These are phyloP conservation scores for Cryptotis parvus DNA, from an alignment of 2,113 vertebrate species.

Conservation along the genomic window DNA sequence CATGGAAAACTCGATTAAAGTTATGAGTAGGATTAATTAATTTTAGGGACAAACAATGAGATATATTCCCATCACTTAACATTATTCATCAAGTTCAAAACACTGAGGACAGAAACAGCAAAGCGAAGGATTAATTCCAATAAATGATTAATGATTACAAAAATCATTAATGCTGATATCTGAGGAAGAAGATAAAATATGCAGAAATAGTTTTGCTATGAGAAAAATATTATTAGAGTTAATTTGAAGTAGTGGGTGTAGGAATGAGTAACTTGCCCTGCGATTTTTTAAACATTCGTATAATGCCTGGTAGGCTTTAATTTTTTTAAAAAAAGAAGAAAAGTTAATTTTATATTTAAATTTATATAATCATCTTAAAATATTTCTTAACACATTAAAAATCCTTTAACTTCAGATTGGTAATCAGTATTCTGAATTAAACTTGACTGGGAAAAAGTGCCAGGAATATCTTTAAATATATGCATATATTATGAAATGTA, in stretches of 20 bases:
- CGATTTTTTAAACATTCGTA: no score
- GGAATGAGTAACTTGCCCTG: no score
- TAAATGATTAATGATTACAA: background rate
- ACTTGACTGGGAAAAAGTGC: background rate
- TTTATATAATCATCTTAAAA: no score
- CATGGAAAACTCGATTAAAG: background rate
- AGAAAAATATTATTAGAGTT: background rate
- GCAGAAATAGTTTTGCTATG: background rate
- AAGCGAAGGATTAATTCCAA: background rate
- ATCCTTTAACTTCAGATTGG: no score
- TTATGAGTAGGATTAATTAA: background rate
- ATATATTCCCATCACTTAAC: background rate
- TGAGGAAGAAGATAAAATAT: constrained; percentile 7
- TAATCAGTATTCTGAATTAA: background rate
- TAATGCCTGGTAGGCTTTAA: no score
- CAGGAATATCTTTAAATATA: constrained; percentile 1
- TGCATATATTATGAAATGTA: background rate
- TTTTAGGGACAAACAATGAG: constrained; percentile 14
- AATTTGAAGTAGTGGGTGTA: no score
- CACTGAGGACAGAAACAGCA: background rate
- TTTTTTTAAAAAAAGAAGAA: no score
- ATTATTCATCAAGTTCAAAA: background rate
- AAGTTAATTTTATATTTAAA: no score
- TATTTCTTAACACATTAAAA: no score
- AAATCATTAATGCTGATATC: background rate